Conservation (phyloP, 2,888 invertebrate species). For the Chirona hameri region DNA sequence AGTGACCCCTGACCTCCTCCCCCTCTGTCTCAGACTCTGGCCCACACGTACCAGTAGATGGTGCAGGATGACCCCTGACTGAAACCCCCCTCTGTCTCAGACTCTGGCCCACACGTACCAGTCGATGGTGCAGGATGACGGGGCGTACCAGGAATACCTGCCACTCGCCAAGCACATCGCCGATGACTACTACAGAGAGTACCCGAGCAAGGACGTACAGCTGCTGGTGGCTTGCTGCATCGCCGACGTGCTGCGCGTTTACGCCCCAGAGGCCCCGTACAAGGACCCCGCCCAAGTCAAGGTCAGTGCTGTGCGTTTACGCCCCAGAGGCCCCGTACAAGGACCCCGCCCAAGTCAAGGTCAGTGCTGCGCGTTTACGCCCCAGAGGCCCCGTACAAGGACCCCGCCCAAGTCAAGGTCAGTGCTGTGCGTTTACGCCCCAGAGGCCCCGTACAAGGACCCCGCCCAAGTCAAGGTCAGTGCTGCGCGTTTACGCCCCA, state of each 20-base stretch:
- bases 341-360: slow-evolving; percentile 85
- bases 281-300: slow-evolving; percentile 91
- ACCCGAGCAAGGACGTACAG: slow-evolving; percentile 87
- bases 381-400: slow-evolving; percentile 27
- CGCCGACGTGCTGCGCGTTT: slow-evolving; percentile 92
- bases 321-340: slow-evolving; percentile 98
- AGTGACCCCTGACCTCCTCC: neutral
- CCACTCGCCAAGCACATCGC: slow-evolving; percentile 88
- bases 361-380: too few species aligned
- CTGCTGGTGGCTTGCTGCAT: slow-evolving; percentile 94
- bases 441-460: too few species aligned
- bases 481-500: too few species aligned
- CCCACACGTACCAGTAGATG: slow-evolving; percentile 92
- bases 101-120: slow-evolving; percentile 89
- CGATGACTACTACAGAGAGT: slow-evolving; percentile 86
- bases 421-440: too few species aligned
- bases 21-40: slow-evolving; percentile 62
- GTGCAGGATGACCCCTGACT: slow-evolving; percentile 57
- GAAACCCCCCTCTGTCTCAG: slow-evolving; percentile 48
- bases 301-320: slow-evolving; percentile 56
- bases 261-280: slow-evolving; percentile 96
- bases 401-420: neutral
- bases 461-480: too few species aligned
- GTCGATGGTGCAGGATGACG: slow-evolving; percentile 74
- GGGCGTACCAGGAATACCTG: slow-evolving; percentile 64